phyloP scores from a whole-genome alignment of 2,888 invertebrate species.

The Athalia cordata region DNA sequence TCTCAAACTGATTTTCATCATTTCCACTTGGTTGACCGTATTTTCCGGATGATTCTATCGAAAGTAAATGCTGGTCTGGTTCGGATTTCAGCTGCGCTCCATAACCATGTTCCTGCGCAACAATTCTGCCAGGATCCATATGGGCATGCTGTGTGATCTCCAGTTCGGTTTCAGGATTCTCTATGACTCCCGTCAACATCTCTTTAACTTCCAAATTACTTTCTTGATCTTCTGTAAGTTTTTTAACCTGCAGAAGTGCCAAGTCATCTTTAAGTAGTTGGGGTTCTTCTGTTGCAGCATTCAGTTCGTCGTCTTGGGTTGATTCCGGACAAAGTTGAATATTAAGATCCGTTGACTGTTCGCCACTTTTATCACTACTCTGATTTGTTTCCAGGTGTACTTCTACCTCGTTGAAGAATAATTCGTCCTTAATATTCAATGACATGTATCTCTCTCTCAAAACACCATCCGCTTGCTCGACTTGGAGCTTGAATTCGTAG shows the following conservation, averaged over 20 bases:
- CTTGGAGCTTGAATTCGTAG: slow-evolving; percentile 70
- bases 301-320: slow-evolving; percentile 46
- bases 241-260: slow-evolving; percentile 63
- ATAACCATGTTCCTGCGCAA: slow-evolving; percentile 35
- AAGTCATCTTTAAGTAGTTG: slow-evolving; percentile 64
- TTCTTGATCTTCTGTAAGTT: slow-evolving; percentile 57
- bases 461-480: slow-evolving; percentile 68
- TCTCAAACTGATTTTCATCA: slow-evolving; percentile 16
- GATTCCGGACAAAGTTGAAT: slow-evolving; percentile 50
- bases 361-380: slow-evolving; percentile 40
- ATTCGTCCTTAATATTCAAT: slow-evolving; percentile 66
- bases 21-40: background rate
- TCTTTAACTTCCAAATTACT: background rate
- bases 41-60: background rate
- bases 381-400: slow-evolving; percentile 62
- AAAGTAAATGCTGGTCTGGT: background rate
- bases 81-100: slow-evolving; percentile 12
- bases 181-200: no score
- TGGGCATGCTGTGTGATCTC: slow-evolving; percentile 5
- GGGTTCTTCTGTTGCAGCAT: slow-evolving; percentile 57
- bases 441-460: slow-evolving; percentile 64
- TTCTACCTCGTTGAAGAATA: slow-evolving; percentile 69
- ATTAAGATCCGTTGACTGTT: background rate
- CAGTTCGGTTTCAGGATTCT: slow-evolving; percentile 28
- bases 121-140: slow-evolving; percentile 16